These are phyloP conservation scores for Dascillus cervinus DNA, from an alignment of 2,888 invertebrate genomes.

Conservation along the genomic window DNA sequence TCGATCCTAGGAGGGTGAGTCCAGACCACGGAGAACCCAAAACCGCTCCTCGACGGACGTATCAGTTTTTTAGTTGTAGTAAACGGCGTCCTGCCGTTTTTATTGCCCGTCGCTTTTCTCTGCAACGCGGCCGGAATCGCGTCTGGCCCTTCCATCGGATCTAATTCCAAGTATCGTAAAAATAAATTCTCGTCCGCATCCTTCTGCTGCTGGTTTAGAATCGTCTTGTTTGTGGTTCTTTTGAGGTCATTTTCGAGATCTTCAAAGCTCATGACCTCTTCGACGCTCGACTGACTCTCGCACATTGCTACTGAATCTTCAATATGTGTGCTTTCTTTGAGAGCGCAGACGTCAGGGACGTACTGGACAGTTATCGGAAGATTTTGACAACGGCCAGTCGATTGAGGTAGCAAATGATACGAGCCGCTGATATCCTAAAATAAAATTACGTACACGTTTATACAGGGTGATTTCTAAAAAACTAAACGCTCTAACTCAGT, in stretches of 20 bases:
- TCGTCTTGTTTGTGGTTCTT: slow-evolving; percentile 26
- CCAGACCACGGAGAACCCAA: slow-evolving; percentile 85
- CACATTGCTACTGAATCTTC: slow-evolving; percentile 33
- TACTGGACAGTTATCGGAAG: slow-evolving; percentile 26
- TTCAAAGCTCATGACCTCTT: slow-evolving; percentile 38
- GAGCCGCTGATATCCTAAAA: slow-evolving; percentile 55
- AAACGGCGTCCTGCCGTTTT: slow-evolving; percentile 71
- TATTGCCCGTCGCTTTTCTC: slow-evolving; percentile 45
- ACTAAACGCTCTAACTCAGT: too few relatives aligned
- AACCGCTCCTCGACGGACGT: slow-evolving; percentile 48
- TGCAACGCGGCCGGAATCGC: slow-evolving; percentile 48
- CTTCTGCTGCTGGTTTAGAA: slow-evolving; percentile 45
- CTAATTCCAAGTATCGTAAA: slow-evolving; percentile 67
- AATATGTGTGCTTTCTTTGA: slow-evolving; percentile 4
- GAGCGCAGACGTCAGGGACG: slow-evolving; percentile 6
- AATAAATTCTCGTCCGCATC: slow-evolving; percentile 69
- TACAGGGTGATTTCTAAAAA: too few relatives aligned
- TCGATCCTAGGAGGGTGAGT: slow-evolving; percentile 82
- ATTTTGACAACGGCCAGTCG: slow-evolving; percentile 49
- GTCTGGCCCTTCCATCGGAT: slow-evolving; percentile 63
- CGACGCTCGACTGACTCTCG: slow-evolving; percentile 43
- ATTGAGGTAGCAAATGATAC: slow-evolving; percentile 65
- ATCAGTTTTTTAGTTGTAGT: slow-evolving; percentile 63
- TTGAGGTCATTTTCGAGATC: slow-evolving; percentile 32
- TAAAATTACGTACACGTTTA: too few relatives aligned